Base-by-base conservation (phyloP, 1,140 invertebrate genomes). In the Meloidogyne exigua region DNA sequence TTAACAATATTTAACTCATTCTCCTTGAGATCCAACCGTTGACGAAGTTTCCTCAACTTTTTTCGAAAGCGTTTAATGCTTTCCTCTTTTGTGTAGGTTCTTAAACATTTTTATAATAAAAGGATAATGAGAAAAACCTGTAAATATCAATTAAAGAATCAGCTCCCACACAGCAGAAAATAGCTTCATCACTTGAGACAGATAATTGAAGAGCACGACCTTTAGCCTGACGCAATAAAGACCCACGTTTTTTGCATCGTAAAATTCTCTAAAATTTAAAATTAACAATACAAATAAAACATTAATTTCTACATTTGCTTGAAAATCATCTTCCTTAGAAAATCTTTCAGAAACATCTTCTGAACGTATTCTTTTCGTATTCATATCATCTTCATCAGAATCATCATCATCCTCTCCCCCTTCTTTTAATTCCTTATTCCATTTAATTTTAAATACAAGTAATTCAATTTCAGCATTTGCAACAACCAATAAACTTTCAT, bases 381-480 rank as follows among this genome's bases (percentile, higher is more conserved):
- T 57, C 49, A 9, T 10, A 39, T 39, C 36, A 3, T 39, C 28
- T 32, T 49, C 44, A 49, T 49, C 44, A 18, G 15, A n/a, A 1
- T 13, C 5, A n/a, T 65, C 57, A 2, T 64, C 72, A 10, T 64
- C 15, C 1, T 64, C 49, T 5, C 25, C 15, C 12, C 32, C 71
- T 36, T 21, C 57, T 23, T 25, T 0, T 9, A 15, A n/a, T 57
- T 70, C 70, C 82, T 87, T 80, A 12, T 73, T 76, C 83, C 89
- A 90, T 12, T 81, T 72, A 13, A 91, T 84, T 75, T 90, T 92
- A 92, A 93, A 98, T 0, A 96, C 92, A 81, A 92, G 89, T 65
- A 98, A 88, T 88, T 94, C 92, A 82, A 91, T 91, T 85, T 96
- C 94, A 77, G 91, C 91, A 76, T 91, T 92, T 13, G 95, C 95